A percentile compares a stretch with the other conserved stretches of the same genome.
These are phyloP conservation scores for Rhombomys opimus DNA, from an alignment of 2,113 vertebrate species.

Conservation along the genomic window DNA sequence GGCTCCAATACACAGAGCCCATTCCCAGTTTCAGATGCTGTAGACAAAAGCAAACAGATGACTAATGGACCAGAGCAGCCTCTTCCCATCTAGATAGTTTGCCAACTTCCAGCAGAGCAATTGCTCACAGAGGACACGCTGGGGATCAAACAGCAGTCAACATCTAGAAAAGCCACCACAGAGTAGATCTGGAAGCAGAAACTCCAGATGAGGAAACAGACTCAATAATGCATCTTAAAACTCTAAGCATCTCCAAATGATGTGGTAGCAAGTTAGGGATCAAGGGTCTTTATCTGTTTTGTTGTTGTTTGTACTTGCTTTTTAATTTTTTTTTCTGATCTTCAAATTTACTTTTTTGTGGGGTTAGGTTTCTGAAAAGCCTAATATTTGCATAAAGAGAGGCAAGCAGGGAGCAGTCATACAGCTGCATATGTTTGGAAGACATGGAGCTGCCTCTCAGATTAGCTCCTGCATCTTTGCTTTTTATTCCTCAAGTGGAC, in stretches of 20 bases:
- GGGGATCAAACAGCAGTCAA: conserved; percentile 47
- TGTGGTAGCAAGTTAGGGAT: conserved; percentile 39
- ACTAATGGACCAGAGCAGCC: background rate
- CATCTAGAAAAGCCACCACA: conserved; percentile 19
- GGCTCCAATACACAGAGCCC: conserved; percentile 36
- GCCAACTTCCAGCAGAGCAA: conserved; percentile 38
- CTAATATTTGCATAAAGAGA: conserved; percentile 35
- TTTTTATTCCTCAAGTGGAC: conserved; percentile 74
- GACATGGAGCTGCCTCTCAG: conserved; percentile 56
- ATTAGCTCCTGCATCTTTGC: conserved; percentile 76
- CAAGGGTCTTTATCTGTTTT: conserved; percentile 53
- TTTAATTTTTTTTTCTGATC: background rate
- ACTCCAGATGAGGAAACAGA: conserved; percentile 21
- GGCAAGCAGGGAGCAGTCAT: background rate
- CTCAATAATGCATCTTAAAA: conserved; percentile 26
- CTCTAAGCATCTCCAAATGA: conserved; percentile 46
- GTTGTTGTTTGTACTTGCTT: conserved; percentile 22
- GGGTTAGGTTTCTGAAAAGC: conserved; percentile 60
- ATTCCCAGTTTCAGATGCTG: conserved; percentile 46
- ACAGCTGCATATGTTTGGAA: conserved; percentile 71
- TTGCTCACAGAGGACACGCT: background rate
- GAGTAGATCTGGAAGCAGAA: conserved; percentile 30
- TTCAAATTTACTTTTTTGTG: conserved; percentile 63
- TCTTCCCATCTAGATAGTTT: conserved; percentile 42
- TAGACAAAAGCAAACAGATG: conserved; percentile 36